Percentiles rank a stretch among this genome's conserved stretches.
Conservation (phyloP, 2,797 vertebrate genomes). For the Tapirus indicus region DNA sequence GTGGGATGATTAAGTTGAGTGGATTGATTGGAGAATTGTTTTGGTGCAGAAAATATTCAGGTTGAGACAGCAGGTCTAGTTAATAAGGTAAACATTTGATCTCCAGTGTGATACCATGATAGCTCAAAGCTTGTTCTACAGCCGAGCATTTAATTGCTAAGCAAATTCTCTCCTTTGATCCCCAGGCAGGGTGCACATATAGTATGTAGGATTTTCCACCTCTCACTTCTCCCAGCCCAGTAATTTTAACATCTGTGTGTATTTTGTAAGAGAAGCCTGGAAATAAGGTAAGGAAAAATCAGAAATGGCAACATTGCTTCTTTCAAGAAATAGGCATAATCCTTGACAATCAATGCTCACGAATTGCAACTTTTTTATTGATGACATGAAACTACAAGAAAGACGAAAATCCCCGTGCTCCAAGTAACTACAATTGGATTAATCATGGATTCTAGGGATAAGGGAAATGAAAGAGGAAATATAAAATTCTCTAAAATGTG, state of each 20-base stretch:
- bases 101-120: not conserved
- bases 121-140: not conserved
- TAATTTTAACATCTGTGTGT: constrained; percentile 62
- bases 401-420: not conserved
- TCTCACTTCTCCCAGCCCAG: not conserved
- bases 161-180: not conserved
- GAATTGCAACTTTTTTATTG: not conserved
- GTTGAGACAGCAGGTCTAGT: not conserved
- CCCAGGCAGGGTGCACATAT: not conserved
- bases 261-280: constrained; percentile 58
- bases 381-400: not conserved
- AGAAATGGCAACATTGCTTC: not conserved
- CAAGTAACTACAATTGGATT: not conserved
- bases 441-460: not conserved
- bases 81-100: constrained; percentile 43
- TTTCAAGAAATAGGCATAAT: not conserved
- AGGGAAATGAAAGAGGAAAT: not conserved
- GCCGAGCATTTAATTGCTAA: not conserved
- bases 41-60: not conserved
- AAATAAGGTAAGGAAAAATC: constrained; percentile 47
- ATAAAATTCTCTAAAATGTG: constrained; percentile 10
- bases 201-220: not conserved
- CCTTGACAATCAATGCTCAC: not conserved
- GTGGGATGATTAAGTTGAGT: not conserved
- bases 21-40: not conserved